Base-by-base conservation (phyloP, 2,797 vertebrate genomes). In the Crenuchus spilurus region DNA sequence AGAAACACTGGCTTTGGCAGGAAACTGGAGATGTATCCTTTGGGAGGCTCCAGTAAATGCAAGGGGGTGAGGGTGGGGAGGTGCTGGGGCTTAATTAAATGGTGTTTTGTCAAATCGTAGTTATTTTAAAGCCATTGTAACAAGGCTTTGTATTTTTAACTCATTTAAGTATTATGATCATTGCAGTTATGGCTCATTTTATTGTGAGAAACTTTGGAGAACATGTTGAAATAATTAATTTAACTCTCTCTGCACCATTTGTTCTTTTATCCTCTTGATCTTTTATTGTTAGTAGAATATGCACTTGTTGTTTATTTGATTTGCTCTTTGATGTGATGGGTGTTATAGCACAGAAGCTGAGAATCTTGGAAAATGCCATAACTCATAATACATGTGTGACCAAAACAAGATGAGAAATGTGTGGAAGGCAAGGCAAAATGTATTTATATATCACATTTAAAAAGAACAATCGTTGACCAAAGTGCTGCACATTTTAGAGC, bases 191-290 rank as follows among this genome's bases (percentile, higher is more conserved):
- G 22, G 35, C 44, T 60, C 30, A 42, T 71, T 70, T 76, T 72
- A 49, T 49, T 62, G 48, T 68, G 54, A 69, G 68, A 76, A 60
- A 57, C 57, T 39, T 31, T 14, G 5, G 24, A 18, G 28, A 31
- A 7, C 76, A 77, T 72, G 49, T 78, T 83, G 71, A 35, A 63
- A 48, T 35, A 26, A 80, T 84, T 75, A 79, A 13, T 71, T 35
- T 35, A 49, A 67, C 79, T 77, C 46, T 62, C 42, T 67, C 7
- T 35, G 33, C 44, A 13, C 33, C 30, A 28, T 33, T 28, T 66
- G 30, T 68, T 76, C 54, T 76, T 79, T 68, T 33, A 41, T 37
- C 7, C 20, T 6, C 31, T 64, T 48, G 28, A 18, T 48, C 7
- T 41, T 33, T 33, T 14, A 10, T 44, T 72, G 39, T 51, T 62